Evolutionary conservation across 2,797 vertebrate genomes (phyloP).

Genomic region (Halcyon badia): DNA sequence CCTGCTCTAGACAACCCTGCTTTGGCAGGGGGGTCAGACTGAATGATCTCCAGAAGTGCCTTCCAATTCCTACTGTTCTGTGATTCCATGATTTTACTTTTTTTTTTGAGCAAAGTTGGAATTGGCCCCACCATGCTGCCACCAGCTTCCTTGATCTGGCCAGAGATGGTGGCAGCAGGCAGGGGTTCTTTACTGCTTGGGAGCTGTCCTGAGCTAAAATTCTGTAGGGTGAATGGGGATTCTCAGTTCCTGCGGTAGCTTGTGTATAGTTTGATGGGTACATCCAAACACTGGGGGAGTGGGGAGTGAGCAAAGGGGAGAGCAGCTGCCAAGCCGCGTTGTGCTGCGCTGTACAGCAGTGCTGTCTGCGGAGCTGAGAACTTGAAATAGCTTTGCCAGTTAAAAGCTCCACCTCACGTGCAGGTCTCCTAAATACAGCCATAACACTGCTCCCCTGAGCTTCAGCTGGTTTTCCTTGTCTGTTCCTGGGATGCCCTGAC

Average conservation of each 20-base stretch:
- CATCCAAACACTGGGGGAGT: background rate
- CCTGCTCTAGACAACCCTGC: background rate
- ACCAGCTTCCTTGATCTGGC: background rate
- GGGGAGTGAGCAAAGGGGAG: background rate
- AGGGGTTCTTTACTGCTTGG: background rate
- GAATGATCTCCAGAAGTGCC: background rate
- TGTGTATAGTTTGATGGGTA: background rate
- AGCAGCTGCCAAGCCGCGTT: background rate
- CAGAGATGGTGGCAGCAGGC: background rate
- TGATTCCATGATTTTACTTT: background rate
- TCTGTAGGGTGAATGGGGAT: background rate
- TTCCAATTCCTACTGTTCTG: background rate
- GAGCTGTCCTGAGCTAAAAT: background rate
- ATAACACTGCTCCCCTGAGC: slow-evolving; percentile 33
- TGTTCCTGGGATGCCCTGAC: slow-evolving; percentile 42
- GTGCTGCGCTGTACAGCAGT: background rate
- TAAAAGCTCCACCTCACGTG: slow-evolving; percentile 22
- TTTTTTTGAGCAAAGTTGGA: background rate
- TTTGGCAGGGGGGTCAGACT: background rate
- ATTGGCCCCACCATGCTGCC: background rate
- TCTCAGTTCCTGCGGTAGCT: background rate
- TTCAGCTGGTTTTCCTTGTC: slow-evolving; percentile 57
- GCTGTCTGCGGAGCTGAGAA: slow-evolving; percentile 33
- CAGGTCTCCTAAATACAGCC: slow-evolving; percentile 8
- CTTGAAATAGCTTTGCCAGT: slow-evolving; percentile 16